Base-by-base conservation (phyloP, 2,888 invertebrate species). In the Helicoverpa assulta region DNA sequence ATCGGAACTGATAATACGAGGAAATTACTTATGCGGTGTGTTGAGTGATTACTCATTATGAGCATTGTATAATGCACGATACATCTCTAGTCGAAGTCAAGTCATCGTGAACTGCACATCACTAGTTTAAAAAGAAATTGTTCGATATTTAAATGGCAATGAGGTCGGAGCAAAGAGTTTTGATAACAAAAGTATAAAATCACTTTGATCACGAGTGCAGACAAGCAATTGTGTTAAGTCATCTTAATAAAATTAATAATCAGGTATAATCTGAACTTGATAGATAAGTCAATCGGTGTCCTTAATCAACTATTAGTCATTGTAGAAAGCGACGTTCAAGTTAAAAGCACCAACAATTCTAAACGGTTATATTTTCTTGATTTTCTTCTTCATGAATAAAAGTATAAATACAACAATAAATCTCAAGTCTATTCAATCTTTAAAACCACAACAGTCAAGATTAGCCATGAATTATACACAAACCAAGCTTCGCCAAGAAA, bases 391-490 rank as follows among this genome's bases (percentile, higher is more conserved):
- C 5, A 3, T 47, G 16, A 47, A 47, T 47, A 16, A n/a, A 47
- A 16, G n/a, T 16, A 43, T 16, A 12, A 47, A 47, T n/a, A 47
- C 47, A 47, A 47, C 16, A 69, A 52, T 81, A 66, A 70, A 80
- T 81, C 67, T 65, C 18, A 19, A 18, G 40, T 75, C 69, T 70
- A 67, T 73, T 70, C 40, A 55, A 73, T 67, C 26, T 50, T 37
- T 26, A 65, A 47, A 67, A 60, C 67, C 72, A 61, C 73, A 82
- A 76, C 53, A 55, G 40, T 68, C 76, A 79, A 76, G 69, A 51
- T 78, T 59, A 58, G 40, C 21, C 65, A 62, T 80, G 73, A 83
- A 79, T 77, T 83, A 80, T 76, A 80, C 56, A 67, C 77, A 71
- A 80, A 76, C 65, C 67, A 69, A 76, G 67, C 73, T 59, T 71